Conservation (phyloP, 2,888 invertebrate species). For the Synanthedon tipuliformis region DNA sequence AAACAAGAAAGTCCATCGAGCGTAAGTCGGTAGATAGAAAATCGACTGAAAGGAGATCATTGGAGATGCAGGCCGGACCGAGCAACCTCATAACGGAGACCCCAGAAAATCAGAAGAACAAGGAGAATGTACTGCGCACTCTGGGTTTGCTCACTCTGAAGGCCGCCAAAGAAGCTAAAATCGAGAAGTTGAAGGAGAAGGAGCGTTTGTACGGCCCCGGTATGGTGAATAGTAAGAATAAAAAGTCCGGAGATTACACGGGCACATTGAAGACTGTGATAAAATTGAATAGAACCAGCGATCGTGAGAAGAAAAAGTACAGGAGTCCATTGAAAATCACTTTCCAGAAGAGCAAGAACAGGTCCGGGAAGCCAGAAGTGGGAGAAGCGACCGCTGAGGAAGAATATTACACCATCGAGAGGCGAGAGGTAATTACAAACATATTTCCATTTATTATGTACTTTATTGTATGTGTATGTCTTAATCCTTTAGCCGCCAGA, state of each 20-base stretch:
- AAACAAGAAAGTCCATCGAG: neutral
- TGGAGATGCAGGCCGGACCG: conserved; percentile 43
- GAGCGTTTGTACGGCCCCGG: conserved; percentile 36
- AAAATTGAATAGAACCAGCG: conserved; percentile 74
- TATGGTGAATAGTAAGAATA: conserved; percentile 33
- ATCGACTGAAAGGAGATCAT: conserved; percentile 32
- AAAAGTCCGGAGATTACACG: conserved; percentile 71
- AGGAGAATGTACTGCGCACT: conserved; percentile 80
- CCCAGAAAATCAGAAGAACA: conserved; percentile 75
- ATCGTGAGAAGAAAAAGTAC: conserved; percentile 71
- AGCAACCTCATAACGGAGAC: conserved; percentile 57
- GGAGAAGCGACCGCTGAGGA: conserved; percentile 39
- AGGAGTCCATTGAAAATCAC: conserved; percentile 83
- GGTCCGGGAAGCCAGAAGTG: conserved; percentile 66
- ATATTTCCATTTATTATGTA: too few relatives aligned
- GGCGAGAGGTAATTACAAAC: conserved; percentile 57
- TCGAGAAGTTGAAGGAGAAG: conserved; percentile 66
- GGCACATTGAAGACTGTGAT: conserved; percentile 88
- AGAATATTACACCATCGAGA: conserved; percentile 74
- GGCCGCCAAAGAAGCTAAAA: conserved; percentile 77
- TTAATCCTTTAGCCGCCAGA: too few relatives aligned
- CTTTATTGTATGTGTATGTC: too few relatives aligned
- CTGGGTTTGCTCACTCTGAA: conserved; percentile 81
- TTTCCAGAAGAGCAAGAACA: conserved; percentile 76
- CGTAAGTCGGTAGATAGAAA: conserved; percentile 16